Conservation (phyloP, 2,888 invertebrate genomes). For the Cephus nigrinus region DNA sequence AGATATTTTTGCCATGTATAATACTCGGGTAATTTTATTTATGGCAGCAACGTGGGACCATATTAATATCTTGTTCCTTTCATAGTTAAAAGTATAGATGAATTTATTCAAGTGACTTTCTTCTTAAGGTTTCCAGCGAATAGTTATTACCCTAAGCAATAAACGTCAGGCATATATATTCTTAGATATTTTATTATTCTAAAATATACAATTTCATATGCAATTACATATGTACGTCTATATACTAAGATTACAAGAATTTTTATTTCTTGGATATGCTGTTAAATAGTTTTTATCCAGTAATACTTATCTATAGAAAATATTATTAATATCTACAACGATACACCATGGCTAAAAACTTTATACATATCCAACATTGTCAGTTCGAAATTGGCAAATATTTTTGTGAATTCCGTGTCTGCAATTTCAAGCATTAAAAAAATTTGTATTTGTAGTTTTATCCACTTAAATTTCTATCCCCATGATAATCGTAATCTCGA, state of each 20-base stretch:
- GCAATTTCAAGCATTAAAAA: neutral
- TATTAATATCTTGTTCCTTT: neutral
- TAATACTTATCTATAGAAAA: neutral
- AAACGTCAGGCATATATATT: neutral
- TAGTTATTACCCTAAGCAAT: neutral
- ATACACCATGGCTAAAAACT: neutral
- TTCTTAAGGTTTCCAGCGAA: neutral
- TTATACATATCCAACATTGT: neutral
- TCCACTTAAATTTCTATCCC: neutral
- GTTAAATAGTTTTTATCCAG: neutral
- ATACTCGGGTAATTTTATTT: neutral
- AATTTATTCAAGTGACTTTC: neutral
- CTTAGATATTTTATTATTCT: conserved; percentile 18
- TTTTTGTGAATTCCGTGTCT: neutral
- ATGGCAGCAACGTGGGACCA: neutral
- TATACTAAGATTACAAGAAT: conserved; percentile 5
- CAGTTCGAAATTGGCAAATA: neutral
- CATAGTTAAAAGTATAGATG: neutral
- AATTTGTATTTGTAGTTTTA: neutral
- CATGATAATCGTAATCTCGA: neutral
- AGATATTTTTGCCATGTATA: neutral
- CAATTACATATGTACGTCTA: conserved; percentile 1
- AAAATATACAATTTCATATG: conserved; percentile 16
- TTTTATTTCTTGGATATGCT: neutral
- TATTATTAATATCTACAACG: neutral